phyloP scores from a whole-genome alignment of 2,888 invertebrate species.

The Agriopis marginaria region DNA sequence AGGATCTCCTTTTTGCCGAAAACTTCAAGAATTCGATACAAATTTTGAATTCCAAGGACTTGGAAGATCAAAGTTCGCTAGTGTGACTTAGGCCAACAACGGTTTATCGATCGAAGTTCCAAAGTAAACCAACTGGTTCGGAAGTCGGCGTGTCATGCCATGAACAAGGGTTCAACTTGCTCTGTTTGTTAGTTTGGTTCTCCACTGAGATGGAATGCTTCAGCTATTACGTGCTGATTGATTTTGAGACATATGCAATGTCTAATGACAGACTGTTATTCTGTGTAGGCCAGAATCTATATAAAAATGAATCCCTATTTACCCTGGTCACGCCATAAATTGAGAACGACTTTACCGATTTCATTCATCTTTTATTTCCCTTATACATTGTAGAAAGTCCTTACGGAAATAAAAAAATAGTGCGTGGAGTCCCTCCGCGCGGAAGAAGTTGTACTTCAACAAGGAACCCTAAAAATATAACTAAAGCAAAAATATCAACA shows the following conservation, averaged over 20 bases:
- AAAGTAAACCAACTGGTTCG: conserved; percentile 33
- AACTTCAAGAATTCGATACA: conserved; percentile 1
- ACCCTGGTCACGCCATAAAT: too few species aligned
- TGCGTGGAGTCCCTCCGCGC: too few species aligned
- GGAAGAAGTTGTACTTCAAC: too few species aligned
- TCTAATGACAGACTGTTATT: not conserved
- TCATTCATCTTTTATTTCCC: too few species aligned
- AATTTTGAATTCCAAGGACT: not conserved
- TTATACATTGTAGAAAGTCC: too few species aligned
- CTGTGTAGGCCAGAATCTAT: too few species aligned
- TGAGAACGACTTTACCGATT: too few species aligned
- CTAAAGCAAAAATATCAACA: too few species aligned
- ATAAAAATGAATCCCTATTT: too few species aligned
- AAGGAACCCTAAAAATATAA: too few species aligned
- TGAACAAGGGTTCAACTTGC: conserved; percentile 32
- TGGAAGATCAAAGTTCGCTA: conserved; percentile 19
- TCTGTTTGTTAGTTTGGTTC: conserved; percentile 25
- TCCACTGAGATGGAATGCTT: conserved; percentile 25
- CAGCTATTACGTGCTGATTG: conserved; percentile 20
- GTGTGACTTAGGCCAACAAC: conserved; percentile 19
- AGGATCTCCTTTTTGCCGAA: not conserved
- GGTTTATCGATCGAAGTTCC: conserved; percentile 28
- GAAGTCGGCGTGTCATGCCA: conserved; percentile 36
- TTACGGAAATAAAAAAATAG: too few species aligned
- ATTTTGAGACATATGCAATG: conserved; percentile 4